Conservation (phyloP, 2,113 vertebrate genomes). For the Parotia lawesii region DNA sequence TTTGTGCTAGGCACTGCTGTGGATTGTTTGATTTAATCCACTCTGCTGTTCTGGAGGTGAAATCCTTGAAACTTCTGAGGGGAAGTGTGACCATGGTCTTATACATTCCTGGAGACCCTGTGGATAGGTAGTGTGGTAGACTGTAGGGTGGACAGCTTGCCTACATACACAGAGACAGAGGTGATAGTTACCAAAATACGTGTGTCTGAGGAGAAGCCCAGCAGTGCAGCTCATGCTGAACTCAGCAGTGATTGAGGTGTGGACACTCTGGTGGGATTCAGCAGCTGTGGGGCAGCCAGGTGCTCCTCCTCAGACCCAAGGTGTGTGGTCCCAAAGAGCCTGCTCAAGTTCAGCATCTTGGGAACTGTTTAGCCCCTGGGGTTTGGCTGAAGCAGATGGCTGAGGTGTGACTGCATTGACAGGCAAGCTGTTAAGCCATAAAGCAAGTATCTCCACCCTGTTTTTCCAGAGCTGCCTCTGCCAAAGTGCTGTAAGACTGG, state of each 20-base stretch:
- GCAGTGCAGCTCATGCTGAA: accelerated
- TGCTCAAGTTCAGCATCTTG: accelerated
- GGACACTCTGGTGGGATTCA: background rate
- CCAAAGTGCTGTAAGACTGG: background rate
- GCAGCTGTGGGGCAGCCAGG: background rate
- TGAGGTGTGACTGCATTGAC: background rate
- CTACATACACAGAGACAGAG: background rate
- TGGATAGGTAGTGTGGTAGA: background rate
- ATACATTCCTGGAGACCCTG: accelerated
- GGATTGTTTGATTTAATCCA: background rate
- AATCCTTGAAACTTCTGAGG: background rate
- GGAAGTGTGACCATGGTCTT: background rate
- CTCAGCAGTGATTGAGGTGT: background rate
- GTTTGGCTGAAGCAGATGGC: background rate
- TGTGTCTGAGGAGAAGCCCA: background rate
- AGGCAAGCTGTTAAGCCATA: background rate
- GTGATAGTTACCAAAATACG: background rate
- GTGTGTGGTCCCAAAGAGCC: background rate
- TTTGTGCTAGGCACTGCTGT: background rate
- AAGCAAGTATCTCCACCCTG: background rate
- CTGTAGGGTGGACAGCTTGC: background rate
- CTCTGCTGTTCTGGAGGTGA: background rate
- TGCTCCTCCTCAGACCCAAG: accelerated
- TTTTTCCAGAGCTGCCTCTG: background rate
- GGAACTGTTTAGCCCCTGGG: background rate